Percentiles rank a stretch among this genome's conserved stretches.
Conservation (phyloP, 1,140 invertebrate genomes). For the Psilanteris sp. region DNA sequence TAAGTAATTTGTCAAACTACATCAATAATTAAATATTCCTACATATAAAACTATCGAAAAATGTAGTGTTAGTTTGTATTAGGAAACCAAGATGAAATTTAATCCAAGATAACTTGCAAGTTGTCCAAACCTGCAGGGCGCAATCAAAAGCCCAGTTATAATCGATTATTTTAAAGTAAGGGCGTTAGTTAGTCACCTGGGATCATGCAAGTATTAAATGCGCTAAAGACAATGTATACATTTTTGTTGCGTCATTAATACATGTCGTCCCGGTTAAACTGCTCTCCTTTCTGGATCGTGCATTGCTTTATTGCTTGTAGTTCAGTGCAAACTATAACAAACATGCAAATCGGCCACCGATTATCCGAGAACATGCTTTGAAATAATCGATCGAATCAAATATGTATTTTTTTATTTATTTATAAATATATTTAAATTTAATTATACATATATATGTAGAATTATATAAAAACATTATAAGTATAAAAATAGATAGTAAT, state of each 20-base stretch:
- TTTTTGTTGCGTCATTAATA: conserved; percentile 75
- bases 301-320: conserved; percentile 67
- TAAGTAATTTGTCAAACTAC: too few species aligned
- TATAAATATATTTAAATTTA: too few species aligned
- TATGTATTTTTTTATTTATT: too few species aligned
- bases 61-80: conserved; percentile 33
- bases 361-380: conserved; percentile 68
- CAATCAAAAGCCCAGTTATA: conserved; percentile 65
- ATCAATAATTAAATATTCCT: too few species aligned
- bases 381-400: neutral
- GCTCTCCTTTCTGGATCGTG: conserved; percentile 66
- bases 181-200: conserved; percentile 71
- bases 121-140: conserved; percentile 54
- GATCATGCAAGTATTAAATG: conserved; percentile 73
- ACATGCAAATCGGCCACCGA: conserved; percentile 75
- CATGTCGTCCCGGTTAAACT: conserved; percentile 74
- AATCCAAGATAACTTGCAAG: conserved; percentile 47
- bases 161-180: conserved; percentile 57
- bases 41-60: too few species aligned
- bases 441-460: too few species aligned
- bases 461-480: too few species aligned
- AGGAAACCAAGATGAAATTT: conserved; percentile 14
- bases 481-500: too few species aligned
- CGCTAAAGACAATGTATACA: conserved; percentile 72
- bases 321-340: conserved; percentile 76